These are phyloP conservation scores for Zaprionus africanus DNA, from an alignment of 1,140 invertebrate species.

Conservation along the genomic window DNA sequence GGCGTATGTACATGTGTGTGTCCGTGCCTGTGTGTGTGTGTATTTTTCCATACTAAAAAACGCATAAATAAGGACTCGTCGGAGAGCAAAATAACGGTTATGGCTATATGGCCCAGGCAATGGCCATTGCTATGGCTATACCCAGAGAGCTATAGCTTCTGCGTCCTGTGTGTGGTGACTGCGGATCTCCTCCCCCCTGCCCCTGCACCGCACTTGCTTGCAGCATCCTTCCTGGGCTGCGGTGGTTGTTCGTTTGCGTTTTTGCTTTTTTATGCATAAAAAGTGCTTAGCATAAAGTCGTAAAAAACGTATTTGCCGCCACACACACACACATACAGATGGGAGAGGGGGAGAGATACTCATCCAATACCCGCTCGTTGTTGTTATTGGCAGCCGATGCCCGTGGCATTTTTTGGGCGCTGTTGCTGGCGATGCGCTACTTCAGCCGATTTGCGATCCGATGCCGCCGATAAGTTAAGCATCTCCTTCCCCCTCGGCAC, in stretches of 20 bases:
- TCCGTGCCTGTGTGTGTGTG: constrained; percentile 17
- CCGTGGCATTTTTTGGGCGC: constrained; percentile 38
- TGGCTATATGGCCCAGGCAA: constrained; percentile 43
- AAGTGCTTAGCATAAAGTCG: constrained; percentile 82
- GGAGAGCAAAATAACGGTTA: constrained; percentile 76
- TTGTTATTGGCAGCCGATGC: constrained; percentile 72
- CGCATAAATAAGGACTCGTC: constrained; percentile 75
- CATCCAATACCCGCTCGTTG: constrained; percentile 54
- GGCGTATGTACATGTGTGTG: background rate
- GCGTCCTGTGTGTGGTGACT: constrained; percentile 30
- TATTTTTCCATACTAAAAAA: constrained; percentile 79
- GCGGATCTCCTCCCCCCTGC: constrained; percentile 27
- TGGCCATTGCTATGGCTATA: constrained; percentile 14
- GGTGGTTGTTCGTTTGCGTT: constrained; percentile 62
- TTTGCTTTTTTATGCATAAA: constrained; percentile 72
- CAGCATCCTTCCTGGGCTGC: constrained; percentile 27
- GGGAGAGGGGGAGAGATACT: constrained; percentile 2
- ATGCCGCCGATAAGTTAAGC: constrained; percentile 60
- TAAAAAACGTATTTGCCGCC: constrained; percentile 81
- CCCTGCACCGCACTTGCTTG: background rate
- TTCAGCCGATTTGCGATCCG: constrained; percentile 64
- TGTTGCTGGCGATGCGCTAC: constrained; percentile 33
- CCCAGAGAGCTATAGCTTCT: constrained; percentile 10
- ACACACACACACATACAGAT: constrained; percentile 39
- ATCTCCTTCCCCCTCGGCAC: background rate